phyloP scores from a whole-genome alignment of 2,797 vertebrate genomes.

The Orestias chungarensis region DNA sequence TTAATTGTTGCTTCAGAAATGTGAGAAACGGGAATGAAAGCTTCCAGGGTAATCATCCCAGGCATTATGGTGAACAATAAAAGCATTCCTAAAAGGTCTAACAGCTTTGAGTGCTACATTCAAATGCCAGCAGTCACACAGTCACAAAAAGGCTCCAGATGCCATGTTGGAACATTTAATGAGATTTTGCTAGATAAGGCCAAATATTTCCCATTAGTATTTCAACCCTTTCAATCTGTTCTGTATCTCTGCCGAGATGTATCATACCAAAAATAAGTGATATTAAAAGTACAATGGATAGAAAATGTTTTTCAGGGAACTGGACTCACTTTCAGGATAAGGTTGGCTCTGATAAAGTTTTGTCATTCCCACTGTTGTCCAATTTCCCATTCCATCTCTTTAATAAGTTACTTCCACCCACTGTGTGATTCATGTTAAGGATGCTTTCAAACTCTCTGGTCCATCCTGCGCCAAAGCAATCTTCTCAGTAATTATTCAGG shows the following conservation, averaged over 20 bases:
- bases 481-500: constrained; percentile 43
- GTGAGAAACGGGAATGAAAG: constrained; percentile 11
- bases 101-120: constrained; percentile 19
- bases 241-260: constrained; percentile 15
- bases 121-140: constrained; percentile 10
- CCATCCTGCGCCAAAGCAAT: constrained; percentile 43
- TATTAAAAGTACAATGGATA: constrained; percentile 32
- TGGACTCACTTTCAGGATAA: constrained; percentile 17
- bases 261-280: constrained; percentile 11
- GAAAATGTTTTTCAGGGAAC: constrained; percentile 32
- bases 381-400: constrained; percentile 23
- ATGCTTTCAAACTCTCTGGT: constrained; percentile 54
- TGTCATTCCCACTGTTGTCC: constrained; percentile 42
- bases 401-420: constrained; percentile 51
- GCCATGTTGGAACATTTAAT: constrained; percentile 34
- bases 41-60: constrained; percentile 20
- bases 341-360: constrained; percentile 31
- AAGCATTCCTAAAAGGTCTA: constrained; percentile 29
- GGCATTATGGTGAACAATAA: constrained; percentile 27
- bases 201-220: neutral
- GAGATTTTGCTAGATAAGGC: constrained; percentile 34
- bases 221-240: neutral
- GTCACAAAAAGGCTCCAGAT: constrained; percentile 28
- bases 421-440: constrained; percentile 48
- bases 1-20: constrained; percentile 7